Evolutionary conservation across 2,113 vertebrate species (phyloP).

Genomic region (Dasyornis broadbenti): DNA sequence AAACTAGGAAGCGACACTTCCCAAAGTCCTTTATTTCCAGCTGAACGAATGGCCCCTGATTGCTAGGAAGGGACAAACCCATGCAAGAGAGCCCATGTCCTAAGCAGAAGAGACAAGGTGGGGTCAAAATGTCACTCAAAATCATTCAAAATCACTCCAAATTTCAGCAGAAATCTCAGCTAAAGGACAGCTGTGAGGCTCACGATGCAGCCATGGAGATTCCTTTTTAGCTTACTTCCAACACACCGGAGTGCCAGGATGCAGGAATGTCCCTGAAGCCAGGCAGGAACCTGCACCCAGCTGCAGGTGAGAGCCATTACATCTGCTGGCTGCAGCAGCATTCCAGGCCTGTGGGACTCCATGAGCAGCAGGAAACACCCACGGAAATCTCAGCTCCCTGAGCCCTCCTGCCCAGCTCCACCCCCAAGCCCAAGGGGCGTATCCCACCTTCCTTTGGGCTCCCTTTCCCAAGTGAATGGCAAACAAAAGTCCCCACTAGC

Average conservation of each 20-base stretch:
- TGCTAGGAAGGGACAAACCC: background rate
- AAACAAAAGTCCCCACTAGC: background rate
- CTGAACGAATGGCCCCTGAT: background rate
- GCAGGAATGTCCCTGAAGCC: background rate
- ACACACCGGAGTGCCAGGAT: background rate
- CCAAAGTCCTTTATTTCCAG: background rate
- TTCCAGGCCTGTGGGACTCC: background rate
- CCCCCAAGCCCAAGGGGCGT: fast-evolving
- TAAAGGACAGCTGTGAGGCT: background rate
- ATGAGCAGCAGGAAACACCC: background rate
- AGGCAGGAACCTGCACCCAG: background rate
- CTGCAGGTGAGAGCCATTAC: background rate
- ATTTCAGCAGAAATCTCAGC: background rate
- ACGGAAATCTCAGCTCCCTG: background rate
- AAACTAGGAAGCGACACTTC: background rate
- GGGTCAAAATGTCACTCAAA: background rate
- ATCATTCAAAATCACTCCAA: background rate
- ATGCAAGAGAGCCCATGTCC: background rate
- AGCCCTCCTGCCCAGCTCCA: background rate
- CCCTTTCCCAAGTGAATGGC: background rate
- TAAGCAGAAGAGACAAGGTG: background rate
- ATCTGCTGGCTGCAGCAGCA: background rate
- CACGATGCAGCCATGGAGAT: fast-evolving
- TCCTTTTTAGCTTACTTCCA: background rate
- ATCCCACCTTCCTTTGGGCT: background rate